Conservation (phyloP, 1,140 invertebrate genomes). For the Diabrotica undecimpunctata region DNA sequence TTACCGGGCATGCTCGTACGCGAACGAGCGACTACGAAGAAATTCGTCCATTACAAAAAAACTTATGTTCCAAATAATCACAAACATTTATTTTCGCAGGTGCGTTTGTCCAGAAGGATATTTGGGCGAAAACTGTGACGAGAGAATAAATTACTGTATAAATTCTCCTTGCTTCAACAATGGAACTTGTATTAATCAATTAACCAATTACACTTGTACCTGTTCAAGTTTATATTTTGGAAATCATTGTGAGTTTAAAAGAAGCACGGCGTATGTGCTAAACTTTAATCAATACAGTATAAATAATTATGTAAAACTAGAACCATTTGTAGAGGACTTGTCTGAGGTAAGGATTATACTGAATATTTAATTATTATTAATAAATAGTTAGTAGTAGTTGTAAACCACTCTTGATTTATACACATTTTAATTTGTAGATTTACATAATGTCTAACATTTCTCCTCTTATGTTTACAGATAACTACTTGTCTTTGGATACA, state of each 20-base stretch:
- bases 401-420: not conserved
- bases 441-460: too few species aligned
- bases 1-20: too few species aligned
- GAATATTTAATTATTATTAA: too few species aligned
- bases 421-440: too few species aligned
- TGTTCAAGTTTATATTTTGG: constrained; percentile 48
- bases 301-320: constrained; percentile 53
- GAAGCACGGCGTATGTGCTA: constrained; percentile 52
- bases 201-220: constrained; percentile 43
- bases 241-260: constrained; percentile 47
- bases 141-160: constrained; percentile 55
- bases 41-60: too few species aligned
- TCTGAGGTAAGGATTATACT: constrained; percentile 41
- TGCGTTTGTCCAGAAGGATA: constrained; percentile 56
- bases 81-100: constrained; percentile 37
- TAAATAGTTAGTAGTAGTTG: too few species aligned
- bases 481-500: constrained; percentile 67
- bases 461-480: constrained; percentile 45
- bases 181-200: constrained; percentile 51
- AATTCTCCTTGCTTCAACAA: constrained; percentile 52
- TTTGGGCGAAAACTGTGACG: constrained; percentile 48
- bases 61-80: not conserved
- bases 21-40: too few species aligned
- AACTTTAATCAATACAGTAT: constrained; percentile 54
- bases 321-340: constrained; percentile 47